These are phyloP conservation scores for Ennomos quercinarius DNA, from an alignment of 2,888 invertebrate species.

Conservation along the genomic window DNA sequence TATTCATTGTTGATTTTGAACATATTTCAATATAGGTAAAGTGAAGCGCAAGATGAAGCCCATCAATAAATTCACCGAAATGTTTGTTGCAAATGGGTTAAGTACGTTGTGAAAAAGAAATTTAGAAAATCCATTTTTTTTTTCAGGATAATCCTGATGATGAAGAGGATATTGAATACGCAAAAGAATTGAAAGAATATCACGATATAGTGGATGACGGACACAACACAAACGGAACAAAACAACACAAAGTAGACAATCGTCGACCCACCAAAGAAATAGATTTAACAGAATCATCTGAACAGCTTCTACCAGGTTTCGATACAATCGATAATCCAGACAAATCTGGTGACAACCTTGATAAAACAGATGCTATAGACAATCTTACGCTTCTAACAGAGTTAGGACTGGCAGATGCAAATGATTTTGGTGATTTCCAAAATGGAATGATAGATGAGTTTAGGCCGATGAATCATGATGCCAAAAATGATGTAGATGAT, in stretches of 20 bases:
- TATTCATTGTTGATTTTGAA: too few relatives aligned
- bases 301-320: slow-evolving; percentile 70
- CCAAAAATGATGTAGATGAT: slow-evolving; percentile 53
- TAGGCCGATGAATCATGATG: slow-evolving; percentile 52
- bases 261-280: slow-evolving; percentile 66
- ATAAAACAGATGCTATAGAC: slow-evolving; percentile 51
- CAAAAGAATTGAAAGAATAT: slow-evolving; percentile 77
- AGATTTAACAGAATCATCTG: slow-evolving; percentile 62
- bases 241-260: slow-evolving; percentile 70
- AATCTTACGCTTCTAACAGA: slow-evolving; percentile 82
- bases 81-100: too few relatives aligned
- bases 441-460: slow-evolving; percentile 68
- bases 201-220: slow-evolving; percentile 72
- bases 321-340: slow-evolving; percentile 47
- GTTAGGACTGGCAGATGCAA: slow-evolving; percentile 80
- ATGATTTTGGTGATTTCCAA: slow-evolving; percentile 78
- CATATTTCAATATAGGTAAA: too few relatives aligned
- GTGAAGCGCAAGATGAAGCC: too few relatives aligned
- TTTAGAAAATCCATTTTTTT: too few relatives aligned
- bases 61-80: too few relatives aligned
- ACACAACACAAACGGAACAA: slow-evolving; percentile 64
- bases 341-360: slow-evolving; percentile 43
- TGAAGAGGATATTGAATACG: slow-evolving; percentile 84
- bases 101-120: not conserved
- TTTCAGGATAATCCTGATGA: slow-evolving; percentile 79